These are phyloP conservation scores for Bimastos eiseni DNA, from an alignment of 2,888 invertebrate species.

Conservation along the genomic window DNA sequence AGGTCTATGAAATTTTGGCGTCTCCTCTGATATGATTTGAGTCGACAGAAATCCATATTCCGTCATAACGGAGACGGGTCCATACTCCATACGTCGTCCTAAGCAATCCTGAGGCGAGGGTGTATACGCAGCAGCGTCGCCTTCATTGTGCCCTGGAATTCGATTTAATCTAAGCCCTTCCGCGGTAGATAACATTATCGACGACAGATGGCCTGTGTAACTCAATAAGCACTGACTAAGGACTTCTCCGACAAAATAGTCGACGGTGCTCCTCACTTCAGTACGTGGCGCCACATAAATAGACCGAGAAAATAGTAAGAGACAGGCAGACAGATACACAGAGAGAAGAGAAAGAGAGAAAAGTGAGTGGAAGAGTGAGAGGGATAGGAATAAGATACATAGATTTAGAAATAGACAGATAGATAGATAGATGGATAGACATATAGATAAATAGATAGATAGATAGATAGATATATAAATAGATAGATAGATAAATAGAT, in stretches of 20 bases:
- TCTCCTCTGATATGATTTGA: neutral
- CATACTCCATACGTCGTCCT: neutral
- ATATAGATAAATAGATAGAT: too few species aligned
- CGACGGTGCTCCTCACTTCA: neutral
- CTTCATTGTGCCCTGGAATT: neutral
- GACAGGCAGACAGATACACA: too few species aligned
- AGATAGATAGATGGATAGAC: neutral
- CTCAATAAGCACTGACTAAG: constrained; percentile 16
- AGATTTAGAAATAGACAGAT: neutral
- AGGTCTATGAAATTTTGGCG: neutral
- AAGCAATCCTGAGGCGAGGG: too few species aligned
- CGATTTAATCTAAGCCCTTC: neutral
- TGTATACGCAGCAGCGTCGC: neutral
- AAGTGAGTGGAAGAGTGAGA: neutral
- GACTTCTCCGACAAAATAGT: neutral
- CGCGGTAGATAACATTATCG: constrained; percentile 7
- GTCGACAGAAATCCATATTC: neutral
- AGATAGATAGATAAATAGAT: neutral
- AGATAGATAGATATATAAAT: too few species aligned
- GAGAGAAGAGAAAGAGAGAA: too few species aligned
- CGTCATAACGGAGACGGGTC: neutral
- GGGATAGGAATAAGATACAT: neutral
- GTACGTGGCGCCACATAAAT: neutral
- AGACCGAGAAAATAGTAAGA: too few species aligned
- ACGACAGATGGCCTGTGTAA: neutral